These are phyloP conservation scores for Cosmia pyralina DNA, from an alignment of 2,888 invertebrate species.

Conservation along the genomic window DNA sequence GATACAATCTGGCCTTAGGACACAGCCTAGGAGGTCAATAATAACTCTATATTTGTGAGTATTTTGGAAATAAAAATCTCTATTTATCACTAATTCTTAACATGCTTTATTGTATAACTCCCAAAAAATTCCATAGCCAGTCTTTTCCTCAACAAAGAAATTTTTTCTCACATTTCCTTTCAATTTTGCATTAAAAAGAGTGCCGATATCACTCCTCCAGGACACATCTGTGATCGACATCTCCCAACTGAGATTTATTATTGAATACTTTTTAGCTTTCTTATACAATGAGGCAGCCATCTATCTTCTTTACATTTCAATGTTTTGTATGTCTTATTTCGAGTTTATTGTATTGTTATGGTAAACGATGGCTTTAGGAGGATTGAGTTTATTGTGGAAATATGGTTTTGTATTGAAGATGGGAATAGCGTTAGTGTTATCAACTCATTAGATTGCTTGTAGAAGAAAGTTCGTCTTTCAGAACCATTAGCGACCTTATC, in stretches of 20 bases:
- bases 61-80: neutral
- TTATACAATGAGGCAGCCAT: conserved; percentile 79
- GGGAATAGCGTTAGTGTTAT: neutral
- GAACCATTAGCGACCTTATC: neutral
- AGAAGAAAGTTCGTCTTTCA: neutral
- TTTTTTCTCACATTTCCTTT: conserved; percentile 61
- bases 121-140: conserved; percentile 10
- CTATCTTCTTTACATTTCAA: conserved; percentile 79
- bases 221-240: conserved; percentile 88
- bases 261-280: conserved; percentile 84
- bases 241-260: conserved; percentile 83
- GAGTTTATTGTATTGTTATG: conserved; percentile 62
- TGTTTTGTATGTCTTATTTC: conserved; percentile 62
- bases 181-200: conserved; percentile 81
- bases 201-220: conserved; percentile 76
- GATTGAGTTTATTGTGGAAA: conserved; percentile 29
- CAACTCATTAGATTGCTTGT: too few species aligned
- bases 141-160: conserved; percentile 28
- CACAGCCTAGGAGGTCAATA: neutral
- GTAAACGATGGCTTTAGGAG: conserved; percentile 36
- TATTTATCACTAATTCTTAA: neutral
- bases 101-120: neutral
- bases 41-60: neutral
- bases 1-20: neutral
- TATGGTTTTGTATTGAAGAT: conserved; percentile 12